A percentile compares a stretch with the other conserved stretches of the same genome.
Evolutionary conservation across 2,888 invertebrate genomes (phyloP).

Genomic region (Dione juno): DNA sequence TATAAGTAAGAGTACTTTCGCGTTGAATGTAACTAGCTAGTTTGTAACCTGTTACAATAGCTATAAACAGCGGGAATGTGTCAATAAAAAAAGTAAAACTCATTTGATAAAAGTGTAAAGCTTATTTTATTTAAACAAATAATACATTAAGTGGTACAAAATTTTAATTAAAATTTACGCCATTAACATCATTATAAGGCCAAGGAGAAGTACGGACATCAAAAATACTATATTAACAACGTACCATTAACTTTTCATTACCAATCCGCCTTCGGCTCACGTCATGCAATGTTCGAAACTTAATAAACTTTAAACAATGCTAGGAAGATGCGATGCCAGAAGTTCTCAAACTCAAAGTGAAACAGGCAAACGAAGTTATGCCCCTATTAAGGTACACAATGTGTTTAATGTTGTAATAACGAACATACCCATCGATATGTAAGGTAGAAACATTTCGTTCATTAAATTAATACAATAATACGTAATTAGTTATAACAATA

Average conservation of each 20-base stretch:
- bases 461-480: background rate
- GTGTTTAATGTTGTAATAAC: slow-evolving; percentile 69
- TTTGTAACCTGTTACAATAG: no score
- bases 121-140: background rate
- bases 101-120: no score
- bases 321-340: slow-evolving; percentile 78
- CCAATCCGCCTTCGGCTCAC: slow-evolving; percentile 69
- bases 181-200: background rate
- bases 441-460: slow-evolving; percentile 12
- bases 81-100: no score
- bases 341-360: slow-evolving; percentile 70
- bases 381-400: slow-evolving; percentile 73
- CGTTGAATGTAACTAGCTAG: no score
- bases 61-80: no score
- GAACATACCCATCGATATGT: slow-evolving; percentile 46
- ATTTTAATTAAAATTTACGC: background rate
- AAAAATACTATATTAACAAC: slow-evolving; percentile 26
- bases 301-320: slow-evolving; percentile 81
- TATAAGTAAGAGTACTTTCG: no score
- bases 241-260: slow-evolving; percentile 52
- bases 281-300: slow-evolving; percentile 75
- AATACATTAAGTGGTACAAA: background rate
- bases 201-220: background rate
- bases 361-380: slow-evolving; percentile 69
- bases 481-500: background rate